Evolutionary conservation across 2,888 invertebrate genomes (phyloP), one percentile per base, ranked within the genome.

Genomic region (Cataglyphis albicans): DNA sequence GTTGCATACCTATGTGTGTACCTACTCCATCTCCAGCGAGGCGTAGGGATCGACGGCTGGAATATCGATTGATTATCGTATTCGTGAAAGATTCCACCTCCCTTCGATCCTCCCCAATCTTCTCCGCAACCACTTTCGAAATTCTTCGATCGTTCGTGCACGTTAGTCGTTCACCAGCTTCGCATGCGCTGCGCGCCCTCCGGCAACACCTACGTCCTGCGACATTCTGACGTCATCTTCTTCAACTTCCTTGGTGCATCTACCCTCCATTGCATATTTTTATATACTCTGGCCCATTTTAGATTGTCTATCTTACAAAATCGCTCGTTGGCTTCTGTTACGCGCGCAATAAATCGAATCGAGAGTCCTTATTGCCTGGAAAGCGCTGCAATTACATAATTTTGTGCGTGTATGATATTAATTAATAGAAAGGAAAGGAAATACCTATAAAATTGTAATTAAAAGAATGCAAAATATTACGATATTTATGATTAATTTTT

Each of bases 31-130:
- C 89, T 89, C 76, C 82, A 64, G 74, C 84, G 72, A 85, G 82
- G 73, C 85, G 81, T 85, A 63, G 76, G 64, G 83, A 89, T 87
- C 86, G 85, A 87, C 85, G 87, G 83, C 70, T 83, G 81, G 88
- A 90, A 89, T 88, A 91, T 90, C 88, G 90, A 89, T 89, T 88
- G 86, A 87, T 87, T 87, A 73, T 84, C 89, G 78, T 81, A 87
- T 87, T 81, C 86, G 74, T 84, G 74, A 65, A 73, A 80, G 84
- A 85, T 85, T 80, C 63, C 55, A 64, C 44, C 78, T 68, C 70
- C 55, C 78, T 65, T 74, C 9, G 64, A 65, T 61, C 38, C 57
- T 41, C 35, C 5, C 59, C 41, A 52, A 44, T 44, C 83, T 18
- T 52, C 61, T 35, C 41, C 76, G 59, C 57, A n/a, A 41, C 84